Evolutionary conservation across 2,113 vertebrate species (phyloP), one percentile per base, ranked within the genome.

Genomic region (Heliornis fulica): DNA sequence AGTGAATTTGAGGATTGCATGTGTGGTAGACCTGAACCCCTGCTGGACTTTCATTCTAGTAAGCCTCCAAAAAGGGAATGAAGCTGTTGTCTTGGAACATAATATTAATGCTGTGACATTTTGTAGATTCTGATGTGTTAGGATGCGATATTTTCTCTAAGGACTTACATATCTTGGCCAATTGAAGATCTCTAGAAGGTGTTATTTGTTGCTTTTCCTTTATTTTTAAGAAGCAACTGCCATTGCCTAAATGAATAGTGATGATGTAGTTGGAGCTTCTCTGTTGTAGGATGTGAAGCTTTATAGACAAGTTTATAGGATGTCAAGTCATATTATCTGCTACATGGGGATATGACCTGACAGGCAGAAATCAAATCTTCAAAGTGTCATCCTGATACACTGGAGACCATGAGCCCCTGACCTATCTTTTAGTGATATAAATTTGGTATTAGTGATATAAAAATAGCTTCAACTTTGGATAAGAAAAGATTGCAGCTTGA

Each of bases 241-340:
- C 81, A 90, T n/a, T 53, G n/a, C 21, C 63, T 51, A 90, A 78
- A 63, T 89, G 59, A 92, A 76, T 77, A 80, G 36, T 68, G 68
- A 90, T 87, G 57, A 45, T 69, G 28, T 4, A 28, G 15, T 48
- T 88, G 77, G 43, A 94, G 31, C 50, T 81, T 82, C 66, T 83
- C 40, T 56, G 19, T 31, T 10, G 2, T 76, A 50, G 57, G 74
- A 92, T 59, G 53, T 69, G 87, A 92, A 87, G 43, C 59, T 46
- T 96, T 91, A 92, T 71, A 90, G 63, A 83, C 2, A 7, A 88
- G 70, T 96, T 95, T 94, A 93, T 79, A 86, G 89, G 81, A 86
- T 82, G 89, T 95, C 93, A 96, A 83, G 41, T 93, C 86, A 22
- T 69, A 96, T 97, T 96, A 91, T 72, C 63, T 81, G 19, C 60